Evolutionary conservation across 2,797 vertebrate species (phyloP), one percentile per base, ranked within the genome.

Genomic region (Chrysocyon brachyurus): DNA sequence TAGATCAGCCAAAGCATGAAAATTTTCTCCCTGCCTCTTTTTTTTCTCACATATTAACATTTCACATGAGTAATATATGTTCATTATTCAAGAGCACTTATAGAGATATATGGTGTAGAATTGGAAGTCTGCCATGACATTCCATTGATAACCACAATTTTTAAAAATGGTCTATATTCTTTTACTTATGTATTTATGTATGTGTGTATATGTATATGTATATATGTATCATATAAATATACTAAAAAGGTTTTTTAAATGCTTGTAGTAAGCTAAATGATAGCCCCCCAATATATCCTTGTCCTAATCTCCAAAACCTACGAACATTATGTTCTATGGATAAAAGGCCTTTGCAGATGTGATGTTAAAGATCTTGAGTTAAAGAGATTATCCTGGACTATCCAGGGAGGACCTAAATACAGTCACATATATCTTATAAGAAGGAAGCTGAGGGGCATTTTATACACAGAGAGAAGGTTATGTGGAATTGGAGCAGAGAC

Each of bases 1-100:
- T 46, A 52, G 63, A 85, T 63, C 22, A 87, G 64, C 82, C 90
- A 95, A 96, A 96, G 49, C 31, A 91, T 81, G 79, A 94, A 89
- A 81, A 91, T 36, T 83, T 73, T 94, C 78, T 77, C 92, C 33
- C 9, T 87, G 26, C 26, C 59, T 96, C 59, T 85, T 64, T 95
- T 95, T 86, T 49, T 31, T 15, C 70, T 86, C 17, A 95, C 57
- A 56, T 68, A 89, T 94, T 92, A 94, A 87, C 87, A 91, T 87
- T 96, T 95, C 63, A 79, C 57, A 73, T 5, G 2, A 92, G 33
- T 54, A 54, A 89, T 70, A 16, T 24, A 64, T 83, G 82, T 68
- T 88, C n/a, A 61, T 70, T 90, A 82, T 90, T 90, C 61, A 82
- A 87, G 36, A 91, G 73, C 46, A 52, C 28, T 75, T 75, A 17